phyloP scores from a whole-genome alignment of 2,113 vertebrate genomes.

The Mormyrus iriodes region DNA sequence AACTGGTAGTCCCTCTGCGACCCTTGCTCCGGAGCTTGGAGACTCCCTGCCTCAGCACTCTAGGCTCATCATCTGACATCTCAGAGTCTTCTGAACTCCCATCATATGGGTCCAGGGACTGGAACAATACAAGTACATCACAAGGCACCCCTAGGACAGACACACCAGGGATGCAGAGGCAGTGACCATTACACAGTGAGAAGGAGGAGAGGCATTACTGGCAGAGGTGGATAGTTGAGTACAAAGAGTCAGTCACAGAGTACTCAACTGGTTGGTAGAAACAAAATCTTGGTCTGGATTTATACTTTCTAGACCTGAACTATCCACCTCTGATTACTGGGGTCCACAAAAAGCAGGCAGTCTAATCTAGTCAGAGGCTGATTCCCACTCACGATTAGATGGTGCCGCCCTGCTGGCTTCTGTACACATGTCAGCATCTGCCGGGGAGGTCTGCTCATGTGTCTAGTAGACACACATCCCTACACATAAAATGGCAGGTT shows the following conservation, averaged over 20 bases:
- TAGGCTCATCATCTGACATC: slow-evolving; percentile 13
- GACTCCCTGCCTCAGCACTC: slow-evolving; percentile 31
- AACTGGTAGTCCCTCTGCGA: slow-evolving; percentile 29
- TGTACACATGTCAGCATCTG: slow-evolving; percentile 25
- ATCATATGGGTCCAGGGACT: slow-evolving; percentile 77
- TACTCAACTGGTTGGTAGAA: background rate
- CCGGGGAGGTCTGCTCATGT: slow-evolving; percentile 37
- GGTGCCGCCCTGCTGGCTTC: slow-evolving; percentile 36
- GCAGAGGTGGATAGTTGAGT: background rate
- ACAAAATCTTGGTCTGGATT: background rate
- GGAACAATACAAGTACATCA: slow-evolving; percentile 13
- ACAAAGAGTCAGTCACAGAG: background rate
- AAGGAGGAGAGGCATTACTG: background rate
- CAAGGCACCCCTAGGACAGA: slow-evolving; percentile 4
- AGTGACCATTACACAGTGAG: background rate
- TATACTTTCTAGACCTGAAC: no score
- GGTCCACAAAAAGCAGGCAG: background rate
- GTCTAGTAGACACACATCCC: slow-evolving; percentile 50
- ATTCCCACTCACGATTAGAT: slow-evolving; percentile 42
- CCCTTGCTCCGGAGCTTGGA: slow-evolving; percentile 26
- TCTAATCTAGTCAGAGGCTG: background rate
- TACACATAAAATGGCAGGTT: slow-evolving; percentile 22
- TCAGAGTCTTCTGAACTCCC: slow-evolving; percentile 70
- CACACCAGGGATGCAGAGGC: background rate
- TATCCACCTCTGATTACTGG: background rate